Conservation (phyloP, 2,113 vertebrate species). For the Hirundichthys speculiger region DNA sequence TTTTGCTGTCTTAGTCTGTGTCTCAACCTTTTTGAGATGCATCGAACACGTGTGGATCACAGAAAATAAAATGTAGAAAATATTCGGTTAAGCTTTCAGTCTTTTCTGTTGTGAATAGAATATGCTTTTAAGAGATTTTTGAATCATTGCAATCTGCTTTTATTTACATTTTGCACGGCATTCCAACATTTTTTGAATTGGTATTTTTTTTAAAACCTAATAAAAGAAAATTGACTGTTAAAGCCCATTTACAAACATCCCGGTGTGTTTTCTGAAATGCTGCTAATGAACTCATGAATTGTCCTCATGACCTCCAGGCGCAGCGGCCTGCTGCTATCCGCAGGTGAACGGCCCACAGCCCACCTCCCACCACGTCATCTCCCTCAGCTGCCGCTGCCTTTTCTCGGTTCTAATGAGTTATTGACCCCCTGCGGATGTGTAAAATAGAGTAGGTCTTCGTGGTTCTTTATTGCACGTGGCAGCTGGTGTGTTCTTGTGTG, state of each 20-base stretch:
- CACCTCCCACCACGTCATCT: constrained; percentile 52
- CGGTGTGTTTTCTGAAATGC: constrained; percentile 53
- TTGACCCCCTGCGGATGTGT: constrained; percentile 76
- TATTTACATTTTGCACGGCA: too few relatives aligned
- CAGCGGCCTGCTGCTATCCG: constrained; percentile 60
- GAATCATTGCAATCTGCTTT: too few relatives aligned
- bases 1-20: too few relatives aligned
- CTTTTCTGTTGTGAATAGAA: too few relatives aligned
- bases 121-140: too few relatives aligned
- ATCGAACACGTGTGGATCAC: too few relatives aligned
- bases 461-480: constrained; percentile 66
- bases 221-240: constrained; percentile 11
- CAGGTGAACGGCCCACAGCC: constrained; percentile 63
- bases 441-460: constrained; percentile 66
- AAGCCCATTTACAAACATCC: constrained; percentile 37
- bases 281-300: constrained; percentile 71
- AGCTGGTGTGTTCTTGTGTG: constrained; percentile 57
- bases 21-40: too few relatives aligned
- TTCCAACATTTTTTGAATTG: too few relatives aligned
- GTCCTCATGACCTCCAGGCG: constrained; percentile 65
- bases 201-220: too few relatives aligned
- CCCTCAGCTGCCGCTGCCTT: constrained; percentile 56
- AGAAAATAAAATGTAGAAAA: too few relatives aligned
- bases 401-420: constrained; percentile 75
- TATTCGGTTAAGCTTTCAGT: too few relatives aligned